A percentile compares a stretch with the other conserved stretches of the same genome.
These are phyloP conservation scores for Rhinogobio ventralis DNA, from an alignment of 2,797 vertebrate species.

Conservation along the genomic window DNA sequence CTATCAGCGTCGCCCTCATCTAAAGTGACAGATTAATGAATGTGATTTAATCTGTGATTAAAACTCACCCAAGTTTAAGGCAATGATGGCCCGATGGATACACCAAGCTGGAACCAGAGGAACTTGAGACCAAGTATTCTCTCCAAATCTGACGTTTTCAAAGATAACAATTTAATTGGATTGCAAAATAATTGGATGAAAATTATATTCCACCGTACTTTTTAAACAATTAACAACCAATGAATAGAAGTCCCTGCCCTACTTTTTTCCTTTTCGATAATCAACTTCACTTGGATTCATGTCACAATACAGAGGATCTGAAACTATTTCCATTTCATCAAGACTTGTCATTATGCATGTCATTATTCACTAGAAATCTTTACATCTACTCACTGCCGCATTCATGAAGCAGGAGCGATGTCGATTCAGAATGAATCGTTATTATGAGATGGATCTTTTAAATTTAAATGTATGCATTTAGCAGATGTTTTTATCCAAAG, in stretches of 20 bases:
- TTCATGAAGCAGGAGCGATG: not conserved
- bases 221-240: conserved; percentile 12
- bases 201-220: not conserved
- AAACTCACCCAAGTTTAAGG: not conserved
- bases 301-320: not conserved
- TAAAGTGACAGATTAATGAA: conserved; percentile 22
- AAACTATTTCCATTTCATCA: not conserved
- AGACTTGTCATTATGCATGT: not conserved
- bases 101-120: not conserved
- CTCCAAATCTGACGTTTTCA: not conserved
- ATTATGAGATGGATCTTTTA: not conserved
- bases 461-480: not conserved
- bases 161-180: too few species aligned
- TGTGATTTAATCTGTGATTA: conserved; percentile 3
- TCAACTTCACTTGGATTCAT: not conserved
- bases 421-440: not conserved
- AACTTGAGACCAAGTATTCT: not conserved
- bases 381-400: not conserved
- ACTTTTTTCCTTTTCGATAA: not conserved
- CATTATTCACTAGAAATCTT: not conserved
- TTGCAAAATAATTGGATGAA: not conserved
- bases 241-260: not conserved
- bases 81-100: not conserved
- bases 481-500: not conserved
- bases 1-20: not conserved